phyloP scores from a whole-genome alignment of 2,113 vertebrate genomes.

The Strix aluco region DNA sequence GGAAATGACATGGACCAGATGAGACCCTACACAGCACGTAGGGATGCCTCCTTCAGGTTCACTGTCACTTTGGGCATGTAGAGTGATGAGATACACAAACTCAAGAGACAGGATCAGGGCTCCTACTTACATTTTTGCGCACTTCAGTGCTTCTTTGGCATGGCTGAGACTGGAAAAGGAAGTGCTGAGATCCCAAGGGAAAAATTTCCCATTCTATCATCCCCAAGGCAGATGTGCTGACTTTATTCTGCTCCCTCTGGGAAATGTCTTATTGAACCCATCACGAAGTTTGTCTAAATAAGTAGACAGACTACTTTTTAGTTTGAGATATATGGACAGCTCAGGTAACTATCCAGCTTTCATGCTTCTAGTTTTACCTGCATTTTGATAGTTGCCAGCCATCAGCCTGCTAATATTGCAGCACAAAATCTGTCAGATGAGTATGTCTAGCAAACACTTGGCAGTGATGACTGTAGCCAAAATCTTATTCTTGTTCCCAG shows the following conservation, averaged over 20 bases:
- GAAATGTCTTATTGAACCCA: not conserved
- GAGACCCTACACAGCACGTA: accelerated
- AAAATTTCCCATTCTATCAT: not conserved
- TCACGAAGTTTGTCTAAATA: not conserved
- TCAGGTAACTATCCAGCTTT: not conserved
- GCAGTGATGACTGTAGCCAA: not conserved
- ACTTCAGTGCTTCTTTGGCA: not conserved
- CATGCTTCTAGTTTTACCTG: not conserved
- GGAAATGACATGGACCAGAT: not conserved
- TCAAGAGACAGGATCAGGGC: not conserved
- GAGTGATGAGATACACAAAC: not conserved
- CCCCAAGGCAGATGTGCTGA: not conserved
- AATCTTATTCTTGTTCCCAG: not conserved
- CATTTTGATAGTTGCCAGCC: not conserved
- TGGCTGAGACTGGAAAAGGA: not conserved
- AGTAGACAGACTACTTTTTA: not conserved
- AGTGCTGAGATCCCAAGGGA: not conserved
- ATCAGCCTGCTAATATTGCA: not conserved
- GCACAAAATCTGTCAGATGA: not conserved
- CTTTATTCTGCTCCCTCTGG: not conserved
- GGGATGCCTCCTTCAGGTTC: not conserved
- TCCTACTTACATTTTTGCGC: not conserved
- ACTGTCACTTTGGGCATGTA: not conserved
- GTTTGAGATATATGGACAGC: not conserved
- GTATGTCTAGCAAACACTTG: not conserved